phyloP scores from a whole-genome alignment of 2,113 vertebrate genomes.

The Oophaga pumilio region DNA sequence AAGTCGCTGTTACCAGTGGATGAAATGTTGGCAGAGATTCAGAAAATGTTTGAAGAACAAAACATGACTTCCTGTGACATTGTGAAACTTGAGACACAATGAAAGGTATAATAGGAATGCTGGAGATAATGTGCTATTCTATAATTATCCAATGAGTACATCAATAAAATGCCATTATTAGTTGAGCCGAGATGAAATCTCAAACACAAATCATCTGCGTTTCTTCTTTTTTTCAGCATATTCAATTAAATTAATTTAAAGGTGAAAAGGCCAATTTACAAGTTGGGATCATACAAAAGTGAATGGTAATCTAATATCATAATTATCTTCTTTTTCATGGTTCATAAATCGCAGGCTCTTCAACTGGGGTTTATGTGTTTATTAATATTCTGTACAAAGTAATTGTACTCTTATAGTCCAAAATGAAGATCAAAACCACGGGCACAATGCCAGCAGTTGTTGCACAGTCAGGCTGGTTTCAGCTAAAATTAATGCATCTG shows the following conservation, averaged over 20 bases:
- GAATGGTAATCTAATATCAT: slow-evolving; percentile 24
- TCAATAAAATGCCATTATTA: slow-evolving; percentile 23
- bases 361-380: slow-evolving; percentile 13
- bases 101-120: slow-evolving; percentile 34
- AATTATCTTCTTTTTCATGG: slow-evolving; percentile 18
- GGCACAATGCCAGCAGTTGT: slow-evolving; percentile 4
- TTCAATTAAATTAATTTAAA: slow-evolving; percentile 18
- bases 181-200: slow-evolving; percentile 14
- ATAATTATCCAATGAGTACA: slow-evolving; percentile 31
- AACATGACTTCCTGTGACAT: slow-evolving; percentile 56
- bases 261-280: slow-evolving; percentile 27
- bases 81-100: slow-evolving; percentile 55
- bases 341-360: not conserved
- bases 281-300: slow-evolving; percentile 27
- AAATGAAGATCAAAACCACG: slow-evolving; percentile 9
- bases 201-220: slow-evolving; percentile 12
- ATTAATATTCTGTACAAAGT: slow-evolving; percentile 16
- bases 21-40: slow-evolving; percentile 55
- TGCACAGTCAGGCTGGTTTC: not conserved
- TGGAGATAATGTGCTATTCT: slow-evolving; percentile 30
- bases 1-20: slow-evolving; percentile 52
- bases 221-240: slow-evolving; percentile 2
- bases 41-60: slow-evolving; percentile 57
- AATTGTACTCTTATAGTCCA: slow-evolving; percentile 11
- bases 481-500: not conserved